A percentile compares a stretch with the other conserved stretches of the same genome.
Conservation (phyloP, 2,888 invertebrate genomes). For the Lepidocyrtoides sp. region DNA sequence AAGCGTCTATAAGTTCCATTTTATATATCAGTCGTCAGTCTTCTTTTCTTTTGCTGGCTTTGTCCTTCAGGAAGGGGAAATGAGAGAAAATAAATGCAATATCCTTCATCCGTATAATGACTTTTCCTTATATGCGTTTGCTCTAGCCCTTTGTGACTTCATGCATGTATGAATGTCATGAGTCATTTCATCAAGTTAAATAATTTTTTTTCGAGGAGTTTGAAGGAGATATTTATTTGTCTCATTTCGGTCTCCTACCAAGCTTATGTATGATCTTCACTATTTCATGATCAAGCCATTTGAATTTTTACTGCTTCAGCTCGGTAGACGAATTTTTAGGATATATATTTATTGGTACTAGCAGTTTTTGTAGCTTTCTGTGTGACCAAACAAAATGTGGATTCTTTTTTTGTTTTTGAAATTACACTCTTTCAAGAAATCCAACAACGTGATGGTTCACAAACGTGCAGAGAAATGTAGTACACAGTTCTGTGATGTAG, state of each 20-base stretch:
- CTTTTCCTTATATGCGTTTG: constrained; percentile 31
- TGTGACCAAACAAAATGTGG: neutral
- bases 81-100: constrained; percentile 50
- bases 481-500: too few species aligned
- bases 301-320: neutral
- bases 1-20: constrained; percentile 7
- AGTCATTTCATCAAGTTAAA: constrained; percentile 63
- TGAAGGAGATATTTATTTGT: constrained; percentile 9
- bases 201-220: constrained; percentile 4
- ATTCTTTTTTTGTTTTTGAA: neutral
- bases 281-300: neutral
- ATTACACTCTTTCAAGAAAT: neutral
- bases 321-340: neutral
- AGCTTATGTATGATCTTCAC: neutral
- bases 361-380: neutral
- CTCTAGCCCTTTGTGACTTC: neutral
- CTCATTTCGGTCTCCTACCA: neutral
- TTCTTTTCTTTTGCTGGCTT: neutral
- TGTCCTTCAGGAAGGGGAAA: neutral
- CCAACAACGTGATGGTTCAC: neutral
- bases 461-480: neutral
- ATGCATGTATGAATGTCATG: constrained; percentile 63
- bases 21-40: neutral
- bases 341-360: too few species aligned
- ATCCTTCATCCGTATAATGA: constrained; percentile 47